Conservation (phyloP, 1,140 invertebrate species). For the Latrodectus geometricus region DNA sequence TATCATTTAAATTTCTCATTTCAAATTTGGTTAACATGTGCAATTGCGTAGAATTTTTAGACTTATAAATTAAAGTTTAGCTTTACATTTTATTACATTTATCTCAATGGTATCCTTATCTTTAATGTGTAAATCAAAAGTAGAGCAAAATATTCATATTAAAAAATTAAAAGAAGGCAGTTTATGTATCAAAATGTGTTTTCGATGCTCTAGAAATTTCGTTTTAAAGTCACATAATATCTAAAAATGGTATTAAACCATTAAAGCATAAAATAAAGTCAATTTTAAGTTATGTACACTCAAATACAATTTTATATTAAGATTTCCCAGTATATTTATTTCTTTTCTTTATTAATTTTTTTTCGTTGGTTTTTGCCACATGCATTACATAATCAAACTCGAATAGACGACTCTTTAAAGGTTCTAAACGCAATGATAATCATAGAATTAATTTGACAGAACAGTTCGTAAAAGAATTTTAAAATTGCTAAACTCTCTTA, state of each 20-base stretch:
- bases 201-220: constrained; percentile 13
- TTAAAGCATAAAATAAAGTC: not conserved
- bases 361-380: not conserved
- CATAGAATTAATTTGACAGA: constrained; percentile 31
- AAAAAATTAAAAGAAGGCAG: not conserved
- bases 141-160: not conserved
- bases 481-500: constrained; percentile 66
- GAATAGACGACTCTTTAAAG: not conserved
- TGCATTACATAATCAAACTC: not conserved
- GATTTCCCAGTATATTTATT: not conserved
- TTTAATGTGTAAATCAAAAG: not conserved
- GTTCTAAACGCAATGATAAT: constrained; percentile 35
- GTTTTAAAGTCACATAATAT: constrained; percentile 1
- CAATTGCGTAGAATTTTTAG: constrained; percentile 9
- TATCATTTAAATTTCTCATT: constrained; percentile 13
- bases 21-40: constrained; percentile 1
- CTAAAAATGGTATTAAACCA: constrained; percentile 6
- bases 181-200: constrained; percentile 11
- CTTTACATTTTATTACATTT: not conserved
- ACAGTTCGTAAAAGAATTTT: constrained; percentile 65
- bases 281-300: constrained; percentile 1
- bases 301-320: not conserved
- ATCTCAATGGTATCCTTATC: constrained; percentile 11
- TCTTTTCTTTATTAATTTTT: too few species aligned
- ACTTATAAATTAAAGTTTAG: constrained; percentile 6